Percentiles rank a stretch among this genome's conserved stretches.
phyloP scores from a whole-genome alignment of 2,797 vertebrate genomes.

The Clarias laeviceps region DNA sequence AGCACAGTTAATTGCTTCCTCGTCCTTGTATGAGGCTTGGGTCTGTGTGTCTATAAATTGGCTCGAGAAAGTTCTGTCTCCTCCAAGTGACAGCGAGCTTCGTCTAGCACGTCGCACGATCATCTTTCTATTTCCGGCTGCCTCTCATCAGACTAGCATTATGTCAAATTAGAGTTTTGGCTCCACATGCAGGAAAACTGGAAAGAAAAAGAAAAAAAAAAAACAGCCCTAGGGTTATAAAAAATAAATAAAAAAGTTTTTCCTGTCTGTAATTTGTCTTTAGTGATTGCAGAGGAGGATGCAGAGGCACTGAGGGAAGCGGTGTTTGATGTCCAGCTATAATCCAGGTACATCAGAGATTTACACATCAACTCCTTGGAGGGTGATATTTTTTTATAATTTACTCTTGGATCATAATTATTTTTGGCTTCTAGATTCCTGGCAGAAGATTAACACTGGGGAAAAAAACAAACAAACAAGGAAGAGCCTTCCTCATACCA shows the following conservation, averaged over 20 bases:
- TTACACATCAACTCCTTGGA: not conserved
- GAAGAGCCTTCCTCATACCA: not conserved
- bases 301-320: slow-evolving; percentile 73
- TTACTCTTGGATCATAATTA: not conserved
- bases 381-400: not conserved
- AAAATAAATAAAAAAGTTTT: not conserved
- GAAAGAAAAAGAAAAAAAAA: not conserved
- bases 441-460: not conserved
- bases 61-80: slow-evolving; percentile 19
- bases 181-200: not conserved
- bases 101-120: slow-evolving; percentile 21
- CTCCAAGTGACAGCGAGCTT: slow-evolving; percentile 23
- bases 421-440: slow-evolving; percentile 4
- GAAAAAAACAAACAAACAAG: not conserved
- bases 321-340: slow-evolving; percentile 79
- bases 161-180: slow-evolving; percentile 45
- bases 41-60: slow-evolving; percentile 27
- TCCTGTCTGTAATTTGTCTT: not conserved
- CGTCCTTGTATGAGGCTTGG: not conserved
- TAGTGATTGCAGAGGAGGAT: slow-evolving; percentile 78
- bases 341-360: slow-evolving; percentile 67
- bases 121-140: slow-evolving; percentile 35
- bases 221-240: not conserved
- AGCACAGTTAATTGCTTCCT: slow-evolving; percentile 30
- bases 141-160: slow-evolving; percentile 20